These are phyloP conservation scores for Clamator glandarius DNA, from an alignment of 2,797 vertebrate genomes.

Conservation along the genomic window DNA sequence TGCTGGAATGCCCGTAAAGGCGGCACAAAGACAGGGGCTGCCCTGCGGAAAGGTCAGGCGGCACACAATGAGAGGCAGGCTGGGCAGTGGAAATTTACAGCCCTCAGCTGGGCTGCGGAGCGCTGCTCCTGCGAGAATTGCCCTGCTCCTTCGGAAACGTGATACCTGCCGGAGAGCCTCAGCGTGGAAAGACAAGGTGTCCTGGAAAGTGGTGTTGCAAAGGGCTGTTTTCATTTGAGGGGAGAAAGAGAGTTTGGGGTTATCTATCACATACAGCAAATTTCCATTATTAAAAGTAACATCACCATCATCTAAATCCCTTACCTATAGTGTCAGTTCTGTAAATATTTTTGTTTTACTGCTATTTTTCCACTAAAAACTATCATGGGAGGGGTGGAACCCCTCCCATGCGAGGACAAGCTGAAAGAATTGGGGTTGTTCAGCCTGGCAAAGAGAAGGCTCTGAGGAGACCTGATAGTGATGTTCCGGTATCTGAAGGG, in stretches of 20 bases:
- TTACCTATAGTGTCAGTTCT: not conserved
- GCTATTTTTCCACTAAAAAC: not conserved
- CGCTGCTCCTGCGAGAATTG: constrained; percentile 45
- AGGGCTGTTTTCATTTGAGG: not conserved
- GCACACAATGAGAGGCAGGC: constrained; percentile 21
- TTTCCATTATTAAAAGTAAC: too few species aligned
- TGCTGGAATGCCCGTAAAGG: constrained; percentile 31
- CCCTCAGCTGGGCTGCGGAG: not conserved
- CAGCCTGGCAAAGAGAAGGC: too few species aligned
- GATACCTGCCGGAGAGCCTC: not conserved
- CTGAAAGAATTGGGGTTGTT: too few species aligned
- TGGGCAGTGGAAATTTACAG: constrained; percentile 77
- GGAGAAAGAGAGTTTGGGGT: not conserved
- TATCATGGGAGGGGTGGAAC: fast-evolving
- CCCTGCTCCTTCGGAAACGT: not conserved
- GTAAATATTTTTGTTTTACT: not conserved
- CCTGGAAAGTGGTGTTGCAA: not conserved
- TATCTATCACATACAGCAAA: not conserved
- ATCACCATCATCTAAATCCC: not conserved
- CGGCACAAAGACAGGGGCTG: constrained; percentile 33
- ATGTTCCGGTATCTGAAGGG: too few species aligned
- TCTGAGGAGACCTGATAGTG: too few species aligned
- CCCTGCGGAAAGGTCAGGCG: constrained; percentile 62
- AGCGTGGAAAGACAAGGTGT: not conserved
- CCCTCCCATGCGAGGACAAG: too few species aligned